These are phyloP conservation scores for Ceryle rudis DNA, from an alignment of 2,797 vertebrate species.

Conservation along the genomic window DNA sequence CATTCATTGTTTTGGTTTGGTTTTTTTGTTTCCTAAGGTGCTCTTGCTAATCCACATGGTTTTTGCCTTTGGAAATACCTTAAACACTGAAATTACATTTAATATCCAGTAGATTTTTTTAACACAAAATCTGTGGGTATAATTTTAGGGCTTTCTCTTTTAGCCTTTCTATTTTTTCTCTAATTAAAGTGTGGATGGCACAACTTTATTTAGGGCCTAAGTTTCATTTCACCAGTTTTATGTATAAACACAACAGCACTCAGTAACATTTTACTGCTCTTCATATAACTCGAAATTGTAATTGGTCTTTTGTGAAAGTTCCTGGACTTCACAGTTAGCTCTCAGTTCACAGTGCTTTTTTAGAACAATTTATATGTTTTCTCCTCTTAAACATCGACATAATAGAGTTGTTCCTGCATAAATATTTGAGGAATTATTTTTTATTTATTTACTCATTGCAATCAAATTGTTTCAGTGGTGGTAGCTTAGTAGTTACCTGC, in stretches of 20 bases:
- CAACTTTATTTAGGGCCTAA: background rate
- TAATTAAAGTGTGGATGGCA: background rate
- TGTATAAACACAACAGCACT: background rate
- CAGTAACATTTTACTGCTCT: background rate
- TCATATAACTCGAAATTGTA: background rate
- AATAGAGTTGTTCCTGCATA: background rate
- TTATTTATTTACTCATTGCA: background rate
- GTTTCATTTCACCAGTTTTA: background rate
- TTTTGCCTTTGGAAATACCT: background rate
- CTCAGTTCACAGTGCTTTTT: background rate
- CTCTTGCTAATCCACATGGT: fast-evolving
- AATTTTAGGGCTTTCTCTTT: background rate
- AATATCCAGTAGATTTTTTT: background rate
- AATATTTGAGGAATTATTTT: background rate
- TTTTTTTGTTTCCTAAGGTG: background rate
- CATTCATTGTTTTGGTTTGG: background rate
- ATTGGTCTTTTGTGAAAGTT: background rate
- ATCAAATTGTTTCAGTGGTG: background rate
- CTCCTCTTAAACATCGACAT: background rate
- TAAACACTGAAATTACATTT: background rate
- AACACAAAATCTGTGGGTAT: fast-evolving
- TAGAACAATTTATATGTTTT: background rate
- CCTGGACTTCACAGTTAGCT: background rate
- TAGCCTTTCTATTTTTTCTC: background rate
- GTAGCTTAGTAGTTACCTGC: background rate